Conservation (phyloP, 2,888 invertebrate genomes). For the Odontocerum albicorne region DNA sequence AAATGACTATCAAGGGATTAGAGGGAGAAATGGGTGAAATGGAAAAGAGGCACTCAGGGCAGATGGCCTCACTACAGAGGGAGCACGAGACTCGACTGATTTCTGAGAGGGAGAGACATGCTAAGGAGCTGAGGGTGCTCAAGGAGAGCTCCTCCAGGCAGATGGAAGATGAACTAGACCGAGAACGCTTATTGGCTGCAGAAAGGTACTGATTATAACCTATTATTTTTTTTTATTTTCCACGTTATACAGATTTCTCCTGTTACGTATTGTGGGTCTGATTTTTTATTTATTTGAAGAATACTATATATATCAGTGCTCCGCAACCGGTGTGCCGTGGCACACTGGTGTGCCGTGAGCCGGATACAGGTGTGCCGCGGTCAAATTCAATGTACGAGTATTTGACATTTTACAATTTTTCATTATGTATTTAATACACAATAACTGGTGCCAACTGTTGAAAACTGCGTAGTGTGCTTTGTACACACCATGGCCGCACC, state of each 20-base stretch:
- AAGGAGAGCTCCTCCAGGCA: constrained; percentile 58
- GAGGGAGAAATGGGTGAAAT: constrained; percentile 82
- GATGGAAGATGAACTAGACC: constrained; percentile 49
- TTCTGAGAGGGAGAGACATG: constrained; percentile 50
- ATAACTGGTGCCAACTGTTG: too few relatives aligned
- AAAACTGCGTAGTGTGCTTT: too few relatives aligned
- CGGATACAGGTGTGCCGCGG: too few relatives aligned
- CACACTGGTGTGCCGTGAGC: constrained; percentile 29
- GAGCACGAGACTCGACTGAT: constrained; percentile 50
- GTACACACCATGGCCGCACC: too few relatives aligned
- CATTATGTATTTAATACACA: too few relatives aligned
- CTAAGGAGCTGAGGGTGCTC: constrained; percentile 51
- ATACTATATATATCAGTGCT: constrained; percentile 31
- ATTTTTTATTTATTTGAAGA: too few relatives aligned
- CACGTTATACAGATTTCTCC: too few relatives aligned
- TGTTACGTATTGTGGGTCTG: too few relatives aligned
- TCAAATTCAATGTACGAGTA: too few relatives aligned
- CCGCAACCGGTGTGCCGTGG: constrained; percentile 30
- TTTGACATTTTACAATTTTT: too few relatives aligned
- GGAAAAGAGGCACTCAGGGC: constrained; percentile 70
- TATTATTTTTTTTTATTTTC: too few relatives aligned
- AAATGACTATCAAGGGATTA: constrained; percentile 83
- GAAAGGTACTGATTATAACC: constrained; percentile 48
- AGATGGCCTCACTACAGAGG: constrained; percentile 55
- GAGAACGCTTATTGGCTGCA: constrained; percentile 52